Conservation (phyloP, 2,797 vertebrate genomes). For the Acrocephalus scirpaceus region DNA sequence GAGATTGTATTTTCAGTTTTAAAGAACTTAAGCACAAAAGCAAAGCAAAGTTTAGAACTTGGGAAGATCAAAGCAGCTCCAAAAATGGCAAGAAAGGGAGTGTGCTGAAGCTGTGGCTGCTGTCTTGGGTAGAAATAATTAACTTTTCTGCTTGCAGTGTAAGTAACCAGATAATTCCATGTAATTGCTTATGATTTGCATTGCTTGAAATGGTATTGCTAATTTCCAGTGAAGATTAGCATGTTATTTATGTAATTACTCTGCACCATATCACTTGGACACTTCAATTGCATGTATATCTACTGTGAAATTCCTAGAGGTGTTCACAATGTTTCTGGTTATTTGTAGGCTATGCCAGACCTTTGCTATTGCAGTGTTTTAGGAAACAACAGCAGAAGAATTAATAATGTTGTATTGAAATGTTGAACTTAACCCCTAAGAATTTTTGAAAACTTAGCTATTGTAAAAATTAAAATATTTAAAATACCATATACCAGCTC, state of each 20-base stretch:
- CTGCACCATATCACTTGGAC: constrained; percentile 33
- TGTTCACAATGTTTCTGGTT: neutral
- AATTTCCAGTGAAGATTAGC: constrained; percentile 58
- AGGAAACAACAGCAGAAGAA: neutral
- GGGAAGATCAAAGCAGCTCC: neutral
- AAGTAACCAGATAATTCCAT: constrained; percentile 58
- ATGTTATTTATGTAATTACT: constrained; percentile 64
- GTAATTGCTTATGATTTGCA: constrained; percentile 51
- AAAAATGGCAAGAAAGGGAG: neutral
- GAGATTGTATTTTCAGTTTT: neutral
- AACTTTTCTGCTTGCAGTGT: constrained; percentile 20
- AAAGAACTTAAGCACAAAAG: neutral
- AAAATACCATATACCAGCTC: neutral
- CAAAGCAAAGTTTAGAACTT: constrained; percentile 9
- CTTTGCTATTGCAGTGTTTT: neutral
- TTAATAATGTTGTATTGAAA: neutral
- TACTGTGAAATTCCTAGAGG: constrained; percentile 49
- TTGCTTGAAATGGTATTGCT: constrained; percentile 54
- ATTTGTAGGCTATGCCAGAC: neutral
- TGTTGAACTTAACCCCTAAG: neutral
- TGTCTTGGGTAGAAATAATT: constrained; percentile 27
- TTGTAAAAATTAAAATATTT: neutral
- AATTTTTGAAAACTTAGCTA: neutral
- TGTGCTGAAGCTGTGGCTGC: neutral
- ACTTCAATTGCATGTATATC: constrained; percentile 8